These are phyloP conservation scores for Eudasyphora cyanicolor DNA, from an alignment of 2,888 invertebrate species.

Conservation along the genomic window DNA sequence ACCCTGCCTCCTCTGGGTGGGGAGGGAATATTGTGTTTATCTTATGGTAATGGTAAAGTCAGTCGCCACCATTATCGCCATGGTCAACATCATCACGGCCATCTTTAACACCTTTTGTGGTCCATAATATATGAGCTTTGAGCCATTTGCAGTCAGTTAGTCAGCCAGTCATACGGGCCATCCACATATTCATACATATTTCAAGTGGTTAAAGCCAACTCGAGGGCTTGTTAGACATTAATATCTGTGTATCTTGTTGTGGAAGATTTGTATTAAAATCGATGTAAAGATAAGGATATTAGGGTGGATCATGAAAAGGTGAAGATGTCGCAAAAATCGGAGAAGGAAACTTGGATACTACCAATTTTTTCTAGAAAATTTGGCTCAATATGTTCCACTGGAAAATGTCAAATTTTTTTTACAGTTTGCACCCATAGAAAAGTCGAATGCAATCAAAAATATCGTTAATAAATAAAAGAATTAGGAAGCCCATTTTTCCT, in stretches of 20 bases:
- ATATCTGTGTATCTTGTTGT: not conserved
- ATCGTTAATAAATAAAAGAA: too few species aligned
- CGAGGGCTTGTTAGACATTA: not conserved
- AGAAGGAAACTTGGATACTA: too few species aligned
- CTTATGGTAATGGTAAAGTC: not conserved
- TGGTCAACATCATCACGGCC: not conserved
- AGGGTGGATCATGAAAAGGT: too few species aligned
- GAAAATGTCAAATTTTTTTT: too few species aligned
- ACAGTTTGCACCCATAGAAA: too few species aligned
- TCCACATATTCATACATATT: conserved; percentile 12
- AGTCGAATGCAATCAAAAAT: too few species aligned
- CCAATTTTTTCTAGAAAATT: too few species aligned
- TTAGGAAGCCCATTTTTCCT: too few species aligned
- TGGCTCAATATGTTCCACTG: too few species aligned
- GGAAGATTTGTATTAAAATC: not conserved
- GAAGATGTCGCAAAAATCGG: too few species aligned
- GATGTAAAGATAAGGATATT: not conserved
- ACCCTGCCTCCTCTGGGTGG: not conserved
- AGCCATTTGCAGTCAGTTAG: not conserved
- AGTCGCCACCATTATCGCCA: not conserved
- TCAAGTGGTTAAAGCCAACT: not conserved
- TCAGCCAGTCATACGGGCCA: too few species aligned
- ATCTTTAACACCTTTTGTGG: conserved; percentile 20
- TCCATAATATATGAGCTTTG: not conserved
- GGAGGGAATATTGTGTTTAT: not conserved